These are phyloP conservation scores for Hucho hucho DNA, from an alignment of 2,113 vertebrate species.

Conservation along the genomic window DNA sequence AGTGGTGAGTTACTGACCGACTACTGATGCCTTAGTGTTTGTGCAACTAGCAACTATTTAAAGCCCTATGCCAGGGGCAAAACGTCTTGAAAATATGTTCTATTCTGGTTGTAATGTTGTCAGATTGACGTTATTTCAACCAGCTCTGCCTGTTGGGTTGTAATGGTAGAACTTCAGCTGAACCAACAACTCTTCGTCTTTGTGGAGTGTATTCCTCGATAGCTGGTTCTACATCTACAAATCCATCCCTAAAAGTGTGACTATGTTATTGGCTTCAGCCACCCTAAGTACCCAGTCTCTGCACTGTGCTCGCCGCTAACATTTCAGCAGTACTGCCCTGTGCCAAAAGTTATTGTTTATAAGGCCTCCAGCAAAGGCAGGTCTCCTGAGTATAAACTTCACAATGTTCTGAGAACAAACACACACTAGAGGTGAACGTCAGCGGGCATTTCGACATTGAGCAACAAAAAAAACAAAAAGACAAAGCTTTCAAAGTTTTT, in stretches of 20 bases:
- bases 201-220: too few relatives aligned
- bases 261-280: too few relatives aligned
- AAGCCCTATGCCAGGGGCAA: too few relatives aligned
- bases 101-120: too few relatives aligned
- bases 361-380: slow-evolving; percentile 20
- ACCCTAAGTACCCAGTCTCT: too few relatives aligned
- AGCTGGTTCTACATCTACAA: too few relatives aligned
- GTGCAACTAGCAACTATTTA: not conserved
- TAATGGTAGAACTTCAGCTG: too few relatives aligned
- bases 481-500: slow-evolving; percentile 39
- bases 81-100: too few relatives aligned
- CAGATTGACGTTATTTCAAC: too few relatives aligned
- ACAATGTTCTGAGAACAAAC: slow-evolving; percentile 18
- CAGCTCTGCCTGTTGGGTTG: too few relatives aligned
- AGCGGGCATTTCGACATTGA: slow-evolving; percentile 5
- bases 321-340: not conserved
- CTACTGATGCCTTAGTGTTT: not conserved
- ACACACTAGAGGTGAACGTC: slow-evolving; percentile 21
- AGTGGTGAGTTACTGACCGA: slow-evolving; percentile 75
- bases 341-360: slow-evolving; percentile 6
- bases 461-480: slow-evolving; percentile 11
- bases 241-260: too few relatives aligned
- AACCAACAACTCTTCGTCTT: too few relatives aligned
- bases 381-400: slow-evolving; percentile 7
- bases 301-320: not conserved